Conservation (phyloP, 2,113 vertebrate species). For the Nannobrachium achirus region DNA sequence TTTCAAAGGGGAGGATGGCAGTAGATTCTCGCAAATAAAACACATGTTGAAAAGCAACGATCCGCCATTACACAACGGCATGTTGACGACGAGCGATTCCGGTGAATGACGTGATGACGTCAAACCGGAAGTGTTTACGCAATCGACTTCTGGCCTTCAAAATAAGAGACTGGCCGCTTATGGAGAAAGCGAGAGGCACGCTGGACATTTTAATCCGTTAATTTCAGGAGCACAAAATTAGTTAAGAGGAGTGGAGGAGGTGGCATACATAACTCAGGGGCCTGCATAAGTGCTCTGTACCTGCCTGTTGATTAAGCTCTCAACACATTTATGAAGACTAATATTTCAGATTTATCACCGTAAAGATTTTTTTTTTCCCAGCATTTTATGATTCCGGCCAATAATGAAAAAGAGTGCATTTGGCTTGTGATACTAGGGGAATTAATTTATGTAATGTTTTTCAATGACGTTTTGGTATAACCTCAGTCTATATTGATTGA, state of each 20-base stretch:
- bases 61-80: too few species aligned
- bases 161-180: too few species aligned
- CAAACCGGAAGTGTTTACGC: too few species aligned
- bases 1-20: too few species aligned
- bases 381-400: constrained; percentile 45
- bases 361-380: constrained; percentile 38
- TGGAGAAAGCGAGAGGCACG: too few species aligned
- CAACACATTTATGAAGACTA: constrained; percentile 43
- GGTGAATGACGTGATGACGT: too few species aligned
- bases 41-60: too few species aligned
- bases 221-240: too few species aligned
- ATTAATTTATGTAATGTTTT: constrained; percentile 39
- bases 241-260: constrained; percentile 14
- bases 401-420: constrained; percentile 43
- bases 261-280: constrained; percentile 43
- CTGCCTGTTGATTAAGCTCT: constrained; percentile 63
- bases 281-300: constrained; percentile 42
- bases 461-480: constrained; percentile 66
- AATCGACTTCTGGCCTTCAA: too few species aligned
- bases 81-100: too few species aligned
- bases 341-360: constrained; percentile 44
- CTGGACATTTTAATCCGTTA: too few species aligned
- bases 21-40: too few species aligned
- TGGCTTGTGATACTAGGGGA: constrained; percentile 30
- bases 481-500: constrained; percentile 59